phyloP scores from a whole-genome alignment of 2,888 invertebrate species.

The Synanthedon tipuliformis region DNA sequence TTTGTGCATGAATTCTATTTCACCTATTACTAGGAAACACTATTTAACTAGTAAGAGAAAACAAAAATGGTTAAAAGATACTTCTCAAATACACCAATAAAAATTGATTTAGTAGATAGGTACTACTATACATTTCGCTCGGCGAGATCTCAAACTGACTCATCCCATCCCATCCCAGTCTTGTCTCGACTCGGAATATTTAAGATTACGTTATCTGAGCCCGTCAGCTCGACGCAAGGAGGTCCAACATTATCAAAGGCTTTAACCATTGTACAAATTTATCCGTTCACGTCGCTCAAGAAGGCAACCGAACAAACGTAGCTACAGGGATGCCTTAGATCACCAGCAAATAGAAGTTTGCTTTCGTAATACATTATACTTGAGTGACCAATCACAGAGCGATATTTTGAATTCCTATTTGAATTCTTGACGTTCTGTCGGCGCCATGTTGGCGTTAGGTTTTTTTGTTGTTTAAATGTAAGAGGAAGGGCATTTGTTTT shows the following conservation, averaged over 20 bases:
- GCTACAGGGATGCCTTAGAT: neutral
- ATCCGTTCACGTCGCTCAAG: neutral
- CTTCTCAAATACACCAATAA: neutral
- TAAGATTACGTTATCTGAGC: conserved; percentile 39
- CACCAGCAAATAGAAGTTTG: neutral
- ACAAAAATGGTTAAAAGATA: too few species aligned
- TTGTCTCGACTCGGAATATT: conserved; percentile 26
- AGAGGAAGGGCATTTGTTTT: neutral
- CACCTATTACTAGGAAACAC: too few species aligned
- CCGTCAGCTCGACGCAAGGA: conserved; percentile 25
- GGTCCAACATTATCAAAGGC: conserved; percentile 24
- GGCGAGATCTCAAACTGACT: neutral
- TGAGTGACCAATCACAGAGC: conserved; percentile 36
- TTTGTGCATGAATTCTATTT: too few species aligned
- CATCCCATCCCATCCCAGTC: conserved; percentile 7
- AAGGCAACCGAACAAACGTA: too few species aligned
- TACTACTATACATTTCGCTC: neutral
- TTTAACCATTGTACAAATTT: neutral
- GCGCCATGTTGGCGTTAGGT: conserved; percentile 29
- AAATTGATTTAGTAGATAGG: conserved; percentile 1
- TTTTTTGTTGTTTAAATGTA: conserved; percentile 8
- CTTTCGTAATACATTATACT: conserved; percentile 20
- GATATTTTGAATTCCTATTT: conserved; percentile 33
- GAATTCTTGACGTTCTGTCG: conserved; percentile 37
- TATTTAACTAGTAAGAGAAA: too few species aligned